Base-by-base conservation (phyloP, 2,888 invertebrate genomes). In the Labia minor region DNA sequence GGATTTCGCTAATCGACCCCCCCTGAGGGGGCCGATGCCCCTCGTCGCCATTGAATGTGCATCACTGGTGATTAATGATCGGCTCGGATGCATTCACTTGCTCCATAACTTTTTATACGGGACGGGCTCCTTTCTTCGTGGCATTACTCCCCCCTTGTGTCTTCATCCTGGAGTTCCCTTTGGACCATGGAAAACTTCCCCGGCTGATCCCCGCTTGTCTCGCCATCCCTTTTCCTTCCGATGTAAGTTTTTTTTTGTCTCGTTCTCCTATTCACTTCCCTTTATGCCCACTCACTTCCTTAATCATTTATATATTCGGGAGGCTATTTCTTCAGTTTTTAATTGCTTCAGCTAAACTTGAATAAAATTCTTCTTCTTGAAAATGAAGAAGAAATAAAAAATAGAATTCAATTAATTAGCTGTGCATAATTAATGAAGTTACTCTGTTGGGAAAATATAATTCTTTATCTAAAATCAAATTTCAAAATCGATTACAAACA, bases 121-220 rank as follows among this genome's bases (percentile, higher is more conserved):
- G 16, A 26, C 26, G n/a, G 49, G 49, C 49, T 49, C 49, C 49
- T 49, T 49, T 49, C 49, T 49, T 49, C 49, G 16, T 49, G 49
- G 49, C 49, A 49, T 49, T 49, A 49, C 49, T 49, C 14, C 16
- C 49, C 49, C 49, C 33, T 16, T 49, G 49, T 49, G 49, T 49
- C 49, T 49, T 49, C 49, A 49, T 49, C 49, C 49, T 16, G 49
- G 49, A 8, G 49, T 16, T 49, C 70, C 72, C 69, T 70, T 67
- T 66, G 69, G 70, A 70, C 72, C 70, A 71, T 70, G 70, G 70
- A 68, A 69, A 70, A 68, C 61, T 10, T 21, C 14, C 37, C 21
- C 37, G 21, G 10, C 65, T 16, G 21, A 37, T 26, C 11, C 66
- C 68, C 63, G 26, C 16, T 64, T 64, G 63, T 69, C 70, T 71